phyloP scores from a whole-genome alignment of 2,113 vertebrate species.

The Cyprinodon variegatus region DNA sequence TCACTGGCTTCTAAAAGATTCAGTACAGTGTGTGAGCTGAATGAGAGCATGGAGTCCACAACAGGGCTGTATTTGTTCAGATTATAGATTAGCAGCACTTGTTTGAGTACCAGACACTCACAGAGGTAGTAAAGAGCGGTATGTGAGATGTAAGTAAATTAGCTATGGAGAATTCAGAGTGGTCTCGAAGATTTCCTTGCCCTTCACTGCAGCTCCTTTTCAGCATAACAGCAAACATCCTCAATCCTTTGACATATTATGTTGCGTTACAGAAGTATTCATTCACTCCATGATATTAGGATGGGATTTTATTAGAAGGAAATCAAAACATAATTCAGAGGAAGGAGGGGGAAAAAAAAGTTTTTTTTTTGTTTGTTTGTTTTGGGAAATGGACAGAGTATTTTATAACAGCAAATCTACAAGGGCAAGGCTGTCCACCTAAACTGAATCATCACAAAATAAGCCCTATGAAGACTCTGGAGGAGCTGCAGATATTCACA shows the following conservation, averaged over 20 bases:
- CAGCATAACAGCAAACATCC: not conserved
- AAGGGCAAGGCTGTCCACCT: no score
- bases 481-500: no score
- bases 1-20: conserved; percentile 36
- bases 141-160: not conserved
- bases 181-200: not conserved
- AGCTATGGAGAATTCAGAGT: not conserved
- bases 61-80: conserved; percentile 29
- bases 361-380: no score
- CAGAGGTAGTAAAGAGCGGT: not conserved
- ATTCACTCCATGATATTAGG: not conserved
- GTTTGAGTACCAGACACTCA: conserved; percentile 24
- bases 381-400: not conserved
- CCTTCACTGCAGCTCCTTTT: no score
- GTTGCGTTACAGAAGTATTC: not conserved
- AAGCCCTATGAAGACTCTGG: no score
- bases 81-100: conserved; percentile 47
- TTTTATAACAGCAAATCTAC: not conserved
- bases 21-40: conserved; percentile 19
- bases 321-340: not conserved
- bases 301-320: not conserved
- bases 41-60: conserved; percentile 24
- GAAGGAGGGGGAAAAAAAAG: not conserved
- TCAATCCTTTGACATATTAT: not conserved
- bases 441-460: no score